Evolutionary conservation across 2,113 vertebrate species (phyloP), one percentile per base, ranked within the genome.

Genomic region (Lophura nycthemera): DNA sequence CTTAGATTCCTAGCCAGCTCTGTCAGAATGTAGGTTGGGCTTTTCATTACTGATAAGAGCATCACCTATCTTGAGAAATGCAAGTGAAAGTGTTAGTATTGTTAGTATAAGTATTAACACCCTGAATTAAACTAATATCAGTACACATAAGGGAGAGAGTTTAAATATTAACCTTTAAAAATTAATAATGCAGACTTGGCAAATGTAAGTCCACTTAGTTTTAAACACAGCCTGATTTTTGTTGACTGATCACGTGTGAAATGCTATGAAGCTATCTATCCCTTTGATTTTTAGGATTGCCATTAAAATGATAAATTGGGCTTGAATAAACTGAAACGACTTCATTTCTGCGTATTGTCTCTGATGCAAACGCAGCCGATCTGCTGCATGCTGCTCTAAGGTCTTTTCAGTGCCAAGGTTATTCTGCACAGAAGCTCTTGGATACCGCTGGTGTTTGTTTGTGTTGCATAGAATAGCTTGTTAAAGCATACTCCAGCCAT

Each of bases 381-480:
- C 83, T 86, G 73, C 83, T 78, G 57, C 88, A 85, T 89, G 89
- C 65, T 75, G 66, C 65, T 90, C 40, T 86, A 8, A 88, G 79
- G 56, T 64, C 85, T 77, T 88, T 89, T 86, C 72, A 72, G 89
- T 87, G 91, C 94, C 95, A 95, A 93, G 91, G 95, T 91, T 95
- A 59, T 67, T 91, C 72, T 91, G 73, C 83, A 75, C 76, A 75
- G 89, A 76, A 78, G 85, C 91, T 91, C 89, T 83, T 95, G 80
- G 87, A 81, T 93, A 67, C 65, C 0, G 0, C 87, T 88, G 60
- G 67, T 87, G 38, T 92, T 93, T 92, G 93, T 96, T 96, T 97
- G 94, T 89, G 34, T 78, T 86, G 75, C 89, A 13, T 2, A 57
- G 83, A 95, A 38, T 60, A 94, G 94, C 91, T 90, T 86, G 93